Evolutionary conservation across 2,113 vertebrate species (phyloP).

Genomic region (Syngnathus scovelli): DNA sequence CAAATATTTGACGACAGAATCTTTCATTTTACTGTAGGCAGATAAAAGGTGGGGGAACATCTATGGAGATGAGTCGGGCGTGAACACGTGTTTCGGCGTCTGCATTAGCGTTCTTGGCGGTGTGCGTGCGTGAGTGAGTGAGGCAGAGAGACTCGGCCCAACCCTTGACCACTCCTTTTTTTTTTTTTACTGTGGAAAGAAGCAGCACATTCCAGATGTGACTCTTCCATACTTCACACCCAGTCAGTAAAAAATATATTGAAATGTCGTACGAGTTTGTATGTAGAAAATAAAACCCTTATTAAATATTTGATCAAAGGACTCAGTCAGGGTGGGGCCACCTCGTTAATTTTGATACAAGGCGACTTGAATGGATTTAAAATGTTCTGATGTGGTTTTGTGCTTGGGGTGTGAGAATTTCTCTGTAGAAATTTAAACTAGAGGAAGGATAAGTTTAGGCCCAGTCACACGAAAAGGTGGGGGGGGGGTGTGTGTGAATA

Average conservation of each 20-base stretch:
- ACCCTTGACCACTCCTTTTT: slow-evolving; percentile 43
- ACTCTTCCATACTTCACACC: slow-evolving; percentile 16
- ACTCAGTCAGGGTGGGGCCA: background rate
- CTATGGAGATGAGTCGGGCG: background rate
- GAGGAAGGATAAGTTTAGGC: slow-evolving; percentile 5
- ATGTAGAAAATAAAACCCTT: background rate
- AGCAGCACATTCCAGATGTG: slow-evolving; percentile 49
- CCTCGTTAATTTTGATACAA: background rate
- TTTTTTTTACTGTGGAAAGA: slow-evolving; percentile 31
- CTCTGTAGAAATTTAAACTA: background rate
- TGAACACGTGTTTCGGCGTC: slow-evolving; percentile 9
- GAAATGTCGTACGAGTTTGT: background rate
- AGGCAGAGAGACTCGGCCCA: no score
- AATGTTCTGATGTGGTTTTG: background rate
- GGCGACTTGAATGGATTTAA: background rate
- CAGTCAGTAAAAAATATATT: background rate
- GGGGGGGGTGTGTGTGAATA: background rate
- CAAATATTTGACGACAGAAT: slow-evolving; percentile 7
- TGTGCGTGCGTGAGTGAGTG: background rate
- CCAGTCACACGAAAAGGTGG: background rate
- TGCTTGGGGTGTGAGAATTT: background rate
- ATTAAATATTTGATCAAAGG: background rate
- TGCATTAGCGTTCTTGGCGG: background rate
- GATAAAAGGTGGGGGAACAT: background rate
- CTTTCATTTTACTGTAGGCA: background rate